Percentiles rank a stretch among this genome's conserved stretches.
Evolutionary conservation across 1,140 invertebrate species (phyloP).

Genomic region (Sitobion miscanthi): DNA sequence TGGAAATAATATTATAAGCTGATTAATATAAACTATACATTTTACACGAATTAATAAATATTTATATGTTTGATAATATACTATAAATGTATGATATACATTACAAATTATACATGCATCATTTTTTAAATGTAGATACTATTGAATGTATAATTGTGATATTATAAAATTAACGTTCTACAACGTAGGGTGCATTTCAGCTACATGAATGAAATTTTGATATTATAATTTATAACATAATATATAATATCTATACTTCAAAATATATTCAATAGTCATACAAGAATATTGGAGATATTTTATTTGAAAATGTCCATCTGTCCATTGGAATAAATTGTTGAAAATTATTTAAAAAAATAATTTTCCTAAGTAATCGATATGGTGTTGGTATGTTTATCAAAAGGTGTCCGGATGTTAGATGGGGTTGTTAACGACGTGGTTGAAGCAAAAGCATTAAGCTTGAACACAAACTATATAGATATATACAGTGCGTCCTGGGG

Average conservation of each 20-base stretch:
- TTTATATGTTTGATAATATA: background rate
- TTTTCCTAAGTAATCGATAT: background rate
- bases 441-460: slow-evolving; percentile 87
- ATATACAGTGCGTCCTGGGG: slow-evolving; percentile 97
- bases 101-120: no score
- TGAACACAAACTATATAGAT: slow-evolving; percentile 92
- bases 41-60: background rate
- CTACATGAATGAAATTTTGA: background rate
- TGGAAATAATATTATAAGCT: background rate
- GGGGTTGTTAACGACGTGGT: slow-evolving; percentile 95
- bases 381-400: slow-evolving; percentile 63
- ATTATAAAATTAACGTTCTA: no score
- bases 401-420: slow-evolving; percentile 92
- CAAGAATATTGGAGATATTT: background rate
- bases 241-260: background rate
- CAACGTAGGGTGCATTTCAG: background rate
- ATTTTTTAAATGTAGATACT: no score
- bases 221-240: background rate
- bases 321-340: background rate
- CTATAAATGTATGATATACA: background rate
- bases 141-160: no score
- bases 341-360: background rate
- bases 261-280: background rate
- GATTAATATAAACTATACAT: background rate
- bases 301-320: background rate